A percentile compares a stretch with the other conserved stretches of the same genome.
Conservation (phyloP, 2,113 vertebrate species). For the Mixornis gularis region DNA sequence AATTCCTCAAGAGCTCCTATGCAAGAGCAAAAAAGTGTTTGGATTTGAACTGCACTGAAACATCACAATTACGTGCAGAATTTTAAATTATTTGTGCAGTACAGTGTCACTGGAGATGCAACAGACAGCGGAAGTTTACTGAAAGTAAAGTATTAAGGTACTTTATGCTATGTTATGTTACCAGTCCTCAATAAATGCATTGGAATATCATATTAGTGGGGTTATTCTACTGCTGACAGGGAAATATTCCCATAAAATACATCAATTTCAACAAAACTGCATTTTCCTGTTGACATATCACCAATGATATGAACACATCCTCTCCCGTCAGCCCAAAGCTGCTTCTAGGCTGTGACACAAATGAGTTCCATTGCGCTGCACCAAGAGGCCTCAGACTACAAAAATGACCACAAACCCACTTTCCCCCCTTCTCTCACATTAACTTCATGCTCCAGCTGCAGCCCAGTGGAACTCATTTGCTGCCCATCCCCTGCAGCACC, state of each 20-base stretch:
- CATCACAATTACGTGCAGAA: accelerated
- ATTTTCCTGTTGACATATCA: accelerated
- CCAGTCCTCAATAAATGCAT: background rate
- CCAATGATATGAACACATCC: accelerated
- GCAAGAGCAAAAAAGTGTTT: background rate
- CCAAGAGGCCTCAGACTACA: background rate
- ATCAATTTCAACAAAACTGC: accelerated
- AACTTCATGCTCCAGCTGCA: background rate
- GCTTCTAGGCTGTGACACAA: background rate
- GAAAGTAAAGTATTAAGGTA: background rate
- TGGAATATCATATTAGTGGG: accelerated
- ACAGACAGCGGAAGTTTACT: background rate
- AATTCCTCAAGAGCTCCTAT: background rate
- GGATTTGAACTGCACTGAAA: background rate
- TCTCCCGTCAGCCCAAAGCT: accelerated
- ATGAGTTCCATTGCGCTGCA: accelerated
- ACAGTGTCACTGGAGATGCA: accelerated
- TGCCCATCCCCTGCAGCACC: background rate
- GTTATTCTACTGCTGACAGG: background rate
- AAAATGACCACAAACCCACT: background rate
- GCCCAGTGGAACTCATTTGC: too few relatives aligned
- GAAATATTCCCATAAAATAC: background rate
- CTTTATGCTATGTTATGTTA: background rate
- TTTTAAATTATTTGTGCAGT: background rate
- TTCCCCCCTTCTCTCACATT: accelerated